Percentiles rank a stretch among this genome's conserved stretches.
Conservation (phyloP, 2,797 vertebrate species). For the Peromyscus eremicus region DNA sequence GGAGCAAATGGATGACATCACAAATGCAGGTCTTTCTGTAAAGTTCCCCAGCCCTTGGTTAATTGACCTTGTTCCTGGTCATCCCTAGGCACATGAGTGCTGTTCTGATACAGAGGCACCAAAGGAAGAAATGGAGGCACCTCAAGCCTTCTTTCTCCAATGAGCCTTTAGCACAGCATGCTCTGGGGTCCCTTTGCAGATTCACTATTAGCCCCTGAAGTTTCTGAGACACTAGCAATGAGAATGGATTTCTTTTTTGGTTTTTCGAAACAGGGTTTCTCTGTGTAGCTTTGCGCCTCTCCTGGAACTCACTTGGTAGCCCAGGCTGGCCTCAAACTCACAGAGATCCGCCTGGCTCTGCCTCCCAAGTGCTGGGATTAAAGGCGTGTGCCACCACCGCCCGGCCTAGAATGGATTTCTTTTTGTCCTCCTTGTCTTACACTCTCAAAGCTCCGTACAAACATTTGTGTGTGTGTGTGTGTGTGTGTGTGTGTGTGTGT, state of each 20-base stretch:
- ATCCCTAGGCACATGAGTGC: not conserved
- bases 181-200: slow-evolving; percentile 12
- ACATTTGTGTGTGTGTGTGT: not conserved
- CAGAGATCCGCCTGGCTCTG: no score
- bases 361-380: no score
- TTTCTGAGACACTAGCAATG: slow-evolving; percentile 64
- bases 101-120: not conserved
- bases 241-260: slow-evolving; percentile 63
- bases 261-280: no score
- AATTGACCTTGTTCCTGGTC: slow-evolving; percentile 12
- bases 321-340: no score
- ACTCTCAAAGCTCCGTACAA: slow-evolving; percentile 23
- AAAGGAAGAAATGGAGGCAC: not conserved
- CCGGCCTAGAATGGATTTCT: slow-evolving; percentile 61
- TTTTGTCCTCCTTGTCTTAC: slow-evolving; percentile 45
- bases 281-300: no score
- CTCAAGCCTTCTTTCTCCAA: slow-evolving; percentile 28
- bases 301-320: no score
- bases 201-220: not conserved
- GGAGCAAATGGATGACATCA: not conserved
- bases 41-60: not conserved
- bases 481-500: not conserved
- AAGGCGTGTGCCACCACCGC: no score
- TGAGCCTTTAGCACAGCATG: slow-evolving; percentile 31
- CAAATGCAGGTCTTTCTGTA: slow-evolving; percentile 11